These are phyloP conservation scores for Zaprionus kolodkinae DNA, from an alignment of 1,140 invertebrate species.

Conservation along the genomic window DNA sequence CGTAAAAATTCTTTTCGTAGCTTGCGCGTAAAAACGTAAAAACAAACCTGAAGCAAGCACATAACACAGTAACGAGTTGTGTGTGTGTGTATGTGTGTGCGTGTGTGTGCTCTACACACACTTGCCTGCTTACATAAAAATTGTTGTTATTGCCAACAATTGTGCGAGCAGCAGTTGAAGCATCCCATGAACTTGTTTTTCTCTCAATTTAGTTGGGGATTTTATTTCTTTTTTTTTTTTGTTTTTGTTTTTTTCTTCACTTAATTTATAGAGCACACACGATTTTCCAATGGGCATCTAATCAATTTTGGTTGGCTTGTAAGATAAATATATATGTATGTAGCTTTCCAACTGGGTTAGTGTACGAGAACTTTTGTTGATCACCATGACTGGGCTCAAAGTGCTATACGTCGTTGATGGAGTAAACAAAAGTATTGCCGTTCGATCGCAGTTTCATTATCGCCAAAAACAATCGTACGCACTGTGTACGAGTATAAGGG, in stretches of 20 bases:
- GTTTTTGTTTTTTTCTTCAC: background rate
- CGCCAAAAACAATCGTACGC: background rate
- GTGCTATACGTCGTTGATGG: background rate
- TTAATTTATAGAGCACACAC: slow-evolving; percentile 4
- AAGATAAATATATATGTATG: background rate
- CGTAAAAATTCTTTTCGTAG: slow-evolving; percentile 58
- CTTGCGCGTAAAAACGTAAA: slow-evolving; percentile 66
- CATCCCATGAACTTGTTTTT: slow-evolving; percentile 19
- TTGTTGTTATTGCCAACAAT: slow-evolving; percentile 49
- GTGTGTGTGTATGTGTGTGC: background rate
- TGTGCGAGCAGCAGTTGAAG: slow-evolving; percentile 20
- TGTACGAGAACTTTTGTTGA: slow-evolving; percentile 3
- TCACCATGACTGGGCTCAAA: slow-evolving; percentile 16
- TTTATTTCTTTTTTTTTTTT: too few species aligned
- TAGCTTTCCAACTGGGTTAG: background rate
- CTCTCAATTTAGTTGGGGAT: background rate
- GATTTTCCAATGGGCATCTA: background rate
- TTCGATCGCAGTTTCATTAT: slow-evolving; percentile 1
- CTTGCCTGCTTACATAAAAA: slow-evolving; percentile 29
- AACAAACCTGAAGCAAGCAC: slow-evolving; percentile 49
- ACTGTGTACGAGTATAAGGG: background rate
- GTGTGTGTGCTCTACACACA: background rate
- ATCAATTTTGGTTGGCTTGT: slow-evolving; percentile 21
- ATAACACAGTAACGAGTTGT: slow-evolving; percentile 32
- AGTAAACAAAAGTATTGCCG: background rate